Evolutionary conservation across 2,113 vertebrate species (phyloP), one percentile per base, ranked within the genome.

Genomic region (Otus sunia): DNA sequence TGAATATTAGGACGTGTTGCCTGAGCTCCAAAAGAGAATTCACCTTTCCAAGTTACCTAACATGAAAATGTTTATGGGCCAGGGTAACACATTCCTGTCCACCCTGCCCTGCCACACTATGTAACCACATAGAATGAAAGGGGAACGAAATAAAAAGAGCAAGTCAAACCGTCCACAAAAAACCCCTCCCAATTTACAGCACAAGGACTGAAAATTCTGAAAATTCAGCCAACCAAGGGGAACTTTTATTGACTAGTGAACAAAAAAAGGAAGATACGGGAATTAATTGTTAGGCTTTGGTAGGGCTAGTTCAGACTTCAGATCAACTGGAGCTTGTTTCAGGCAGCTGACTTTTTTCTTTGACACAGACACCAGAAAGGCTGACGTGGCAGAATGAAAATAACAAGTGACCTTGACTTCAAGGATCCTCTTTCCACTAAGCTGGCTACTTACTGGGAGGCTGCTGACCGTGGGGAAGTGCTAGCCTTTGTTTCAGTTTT

Each of bases 351-450:
- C 50, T 85, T 83, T 94, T 87, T 94, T 86, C 77, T 95, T 83
- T 77, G 83, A 90, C 85, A 76, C 53, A 86, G 83, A 64, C 81
- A 81, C 11, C 77, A 91, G 81, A 87, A 94, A 97, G 83, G 92
- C 75, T 97, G 94, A 88, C 3, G 1, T 6, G n/a, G 90, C 81
- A 95, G 80, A 84, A 91, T 37, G 37, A 82, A 72, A 93, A 88
- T 83, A 86, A 88, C 43, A 53, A 94, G 75, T 59, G 60, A 76
- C 58, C 7, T 4, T 83, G 71, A 43, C 58, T 87, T 93, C 86
- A 88, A 78, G 49, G 39, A 49, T n/a, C 69, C n/a, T 97, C 89
- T 92, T 71, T 86, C 64, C 37, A 41, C n/a, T 74, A 92, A 94
- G 53, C 43, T 85, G 53, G n/a, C 47, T 92, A 53, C 81, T 90